Conservation (phyloP, 1,140 invertebrate species). For the Macrotrachela quadricornifera region DNA sequence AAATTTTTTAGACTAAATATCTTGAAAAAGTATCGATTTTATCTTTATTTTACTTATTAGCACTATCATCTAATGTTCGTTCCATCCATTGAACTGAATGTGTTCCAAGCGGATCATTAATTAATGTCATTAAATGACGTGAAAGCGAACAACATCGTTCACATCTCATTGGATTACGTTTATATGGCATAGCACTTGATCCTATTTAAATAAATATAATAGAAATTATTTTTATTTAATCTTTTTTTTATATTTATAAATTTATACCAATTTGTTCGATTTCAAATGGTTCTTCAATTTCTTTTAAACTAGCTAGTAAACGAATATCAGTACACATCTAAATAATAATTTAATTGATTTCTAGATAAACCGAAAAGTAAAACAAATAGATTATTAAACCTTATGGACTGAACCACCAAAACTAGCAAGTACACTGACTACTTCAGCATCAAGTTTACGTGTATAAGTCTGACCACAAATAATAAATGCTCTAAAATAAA, state of each 20-base stretch:
- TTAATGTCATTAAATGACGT: constrained; percentile 63
- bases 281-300: constrained; percentile 93
- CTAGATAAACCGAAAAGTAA: background rate
- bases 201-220: constrained; percentile 50
- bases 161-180: constrained; percentile 89
- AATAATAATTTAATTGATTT: constrained; percentile 4
- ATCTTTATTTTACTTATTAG: constrained; percentile 41
- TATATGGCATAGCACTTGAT: constrained; percentile 58
- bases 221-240: no score
- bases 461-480: constrained; percentile 90
- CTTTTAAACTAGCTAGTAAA: constrained; percentile 70
- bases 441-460: constrained; percentile 71
- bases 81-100: constrained; percentile 81
- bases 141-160: constrained; percentile 77
- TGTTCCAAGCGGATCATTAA: constrained; percentile 47
- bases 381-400: constrained; percentile 43
- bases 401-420: constrained; percentile 71
- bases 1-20: constrained; percentile 11
- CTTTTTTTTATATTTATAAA: background rate
- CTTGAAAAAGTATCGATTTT: constrained; percentile 25
- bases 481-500: constrained; percentile 38
- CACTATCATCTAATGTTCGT: constrained; percentile 86
- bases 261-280: constrained; percentile 60
- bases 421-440: constrained; percentile 47
- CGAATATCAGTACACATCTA: constrained; percentile 70